A percentile compares a stretch with the other conserved stretches of the same genome.
phyloP scores from a whole-genome alignment of 2,888 invertebrate genomes.

The Ashinkailepas kermadecensis region DNA sequence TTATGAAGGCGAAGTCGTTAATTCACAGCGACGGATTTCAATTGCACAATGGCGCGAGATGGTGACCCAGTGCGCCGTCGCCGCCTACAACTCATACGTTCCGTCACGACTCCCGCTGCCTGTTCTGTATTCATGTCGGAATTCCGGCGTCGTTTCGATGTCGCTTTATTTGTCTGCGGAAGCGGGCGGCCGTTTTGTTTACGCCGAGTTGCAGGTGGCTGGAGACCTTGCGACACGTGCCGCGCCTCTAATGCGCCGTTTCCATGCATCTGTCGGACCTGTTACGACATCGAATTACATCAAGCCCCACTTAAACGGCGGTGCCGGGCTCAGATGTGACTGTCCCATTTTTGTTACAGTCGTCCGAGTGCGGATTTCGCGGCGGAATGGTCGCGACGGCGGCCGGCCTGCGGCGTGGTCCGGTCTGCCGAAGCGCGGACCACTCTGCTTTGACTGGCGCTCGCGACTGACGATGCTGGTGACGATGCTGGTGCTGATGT shows the following conservation, averaged over 20 bases:
- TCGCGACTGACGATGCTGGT: too few species aligned
- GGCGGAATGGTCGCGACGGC: neutral
- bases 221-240: neutral
- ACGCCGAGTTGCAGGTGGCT: neutral
- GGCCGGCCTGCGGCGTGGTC: neutral
- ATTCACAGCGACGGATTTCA: too few species aligned
- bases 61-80: too few species aligned
- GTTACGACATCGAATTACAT: slow-evolving; percentile 15
- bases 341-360: slow-evolving; percentile 2
- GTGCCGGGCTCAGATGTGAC: neutral
- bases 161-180: neutral
- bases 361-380: slow-evolving; percentile 4
- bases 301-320: slow-evolving; percentile 1
- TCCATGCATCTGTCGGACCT: neutral
- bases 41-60: too few species aligned
- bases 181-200: neutral
- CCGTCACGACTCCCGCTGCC: neutral
- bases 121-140: neutral
- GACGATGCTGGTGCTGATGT: too few species aligned
- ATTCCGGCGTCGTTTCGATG: neutral
- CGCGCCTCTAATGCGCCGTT: neutral
- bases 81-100: too few species aligned
- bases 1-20: too few species aligned
- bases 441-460: neutral
- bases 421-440: neutral